Evolutionary conservation across 1,140 invertebrate species (phyloP).

Genomic region (Pygmarrhopalites habei): DNA sequence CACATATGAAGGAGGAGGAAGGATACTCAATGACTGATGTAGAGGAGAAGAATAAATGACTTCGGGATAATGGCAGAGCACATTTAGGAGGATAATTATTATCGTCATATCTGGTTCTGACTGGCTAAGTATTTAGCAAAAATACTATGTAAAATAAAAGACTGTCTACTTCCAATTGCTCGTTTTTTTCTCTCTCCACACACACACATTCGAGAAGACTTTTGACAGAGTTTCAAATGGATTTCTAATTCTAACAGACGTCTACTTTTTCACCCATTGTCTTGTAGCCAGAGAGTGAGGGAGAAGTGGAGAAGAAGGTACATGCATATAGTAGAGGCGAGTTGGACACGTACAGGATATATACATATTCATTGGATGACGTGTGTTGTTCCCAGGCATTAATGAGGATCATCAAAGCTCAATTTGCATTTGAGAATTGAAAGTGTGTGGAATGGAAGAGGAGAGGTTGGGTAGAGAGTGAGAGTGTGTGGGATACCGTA

Average conservation of each 20-base stretch:
- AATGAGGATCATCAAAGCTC: slow-evolving; percentile 31
- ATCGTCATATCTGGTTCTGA: not conserved
- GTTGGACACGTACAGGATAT: not conserved
- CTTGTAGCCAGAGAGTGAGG: too few relatives aligned
- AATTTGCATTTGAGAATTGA: slow-evolving; percentile 18
- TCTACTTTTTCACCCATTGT: too few relatives aligned
- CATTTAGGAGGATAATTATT: slow-evolving; percentile 6
- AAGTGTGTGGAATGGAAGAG: not conserved
- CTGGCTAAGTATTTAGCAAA: not conserved
- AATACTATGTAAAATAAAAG: not conserved
- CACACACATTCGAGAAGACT: too few relatives aligned
- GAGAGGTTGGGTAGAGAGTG: slow-evolving; percentile 3
- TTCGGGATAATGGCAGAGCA: not conserved
- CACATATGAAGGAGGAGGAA: too few relatives aligned
- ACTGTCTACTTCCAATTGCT: too few relatives aligned
- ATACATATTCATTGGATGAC: slow-evolving; percentile 14
- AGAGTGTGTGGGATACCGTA: not conserved
- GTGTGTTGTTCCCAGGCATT: slow-evolving; percentile 24
- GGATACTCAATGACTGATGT: not conserved
- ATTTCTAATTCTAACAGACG: not conserved
- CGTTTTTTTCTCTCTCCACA: too few relatives aligned
- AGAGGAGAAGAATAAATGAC: not conserved
- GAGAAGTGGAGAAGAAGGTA: too few relatives aligned
- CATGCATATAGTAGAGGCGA: too few relatives aligned
- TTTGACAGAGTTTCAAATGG: not conserved